phyloP scores from a whole-genome alignment of 2,113 vertebrate species.

The Apeltes quadracus region DNA sequence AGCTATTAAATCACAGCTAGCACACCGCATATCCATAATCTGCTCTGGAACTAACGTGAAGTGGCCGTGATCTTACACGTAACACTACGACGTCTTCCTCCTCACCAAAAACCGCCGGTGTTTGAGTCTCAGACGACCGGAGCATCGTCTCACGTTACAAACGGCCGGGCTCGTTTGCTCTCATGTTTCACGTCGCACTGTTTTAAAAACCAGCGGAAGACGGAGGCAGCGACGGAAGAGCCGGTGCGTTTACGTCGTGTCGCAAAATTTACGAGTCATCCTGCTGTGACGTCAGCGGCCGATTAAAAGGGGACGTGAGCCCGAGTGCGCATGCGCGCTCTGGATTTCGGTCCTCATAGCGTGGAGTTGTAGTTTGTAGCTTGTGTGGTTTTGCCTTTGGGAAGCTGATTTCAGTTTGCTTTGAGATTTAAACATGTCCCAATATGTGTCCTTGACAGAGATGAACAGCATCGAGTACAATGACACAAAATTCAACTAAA shows the following conservation, averaged over 20 bases:
- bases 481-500: neutral
- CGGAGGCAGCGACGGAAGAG: neutral
- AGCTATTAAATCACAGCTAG: neutral
- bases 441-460: slow-evolving; percentile 4
- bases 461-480: neutral
- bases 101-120: slow-evolving; percentile 10
- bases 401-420: neutral
- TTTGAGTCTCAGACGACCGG: slow-evolving; percentile 6
- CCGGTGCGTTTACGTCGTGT: slow-evolving; percentile 50
- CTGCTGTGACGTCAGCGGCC: slow-evolving; percentile 46
- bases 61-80: slow-evolving; percentile 36
- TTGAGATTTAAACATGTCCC: neutral
- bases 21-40: neutral
- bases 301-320: slow-evolving; percentile 63
- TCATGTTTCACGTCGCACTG: neutral
- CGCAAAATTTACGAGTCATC: slow-evolving; percentile 64
- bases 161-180: neutral
- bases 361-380: neutral
- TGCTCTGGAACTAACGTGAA: slow-evolving; percentile 23
- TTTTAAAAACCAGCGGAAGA: neutral
- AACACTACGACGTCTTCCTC: slow-evolving; percentile 31
- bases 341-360: too few relatives aligned
- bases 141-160: slow-evolving; percentile 16
- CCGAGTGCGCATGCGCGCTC: neutral
- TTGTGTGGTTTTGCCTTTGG: neutral